Evolutionary conservation across 92 coral and sea anemone genomes (phyloP), one percentile per base, ranked within the genome.

Genomic region (Micromussa lordhowensis): DNA sequence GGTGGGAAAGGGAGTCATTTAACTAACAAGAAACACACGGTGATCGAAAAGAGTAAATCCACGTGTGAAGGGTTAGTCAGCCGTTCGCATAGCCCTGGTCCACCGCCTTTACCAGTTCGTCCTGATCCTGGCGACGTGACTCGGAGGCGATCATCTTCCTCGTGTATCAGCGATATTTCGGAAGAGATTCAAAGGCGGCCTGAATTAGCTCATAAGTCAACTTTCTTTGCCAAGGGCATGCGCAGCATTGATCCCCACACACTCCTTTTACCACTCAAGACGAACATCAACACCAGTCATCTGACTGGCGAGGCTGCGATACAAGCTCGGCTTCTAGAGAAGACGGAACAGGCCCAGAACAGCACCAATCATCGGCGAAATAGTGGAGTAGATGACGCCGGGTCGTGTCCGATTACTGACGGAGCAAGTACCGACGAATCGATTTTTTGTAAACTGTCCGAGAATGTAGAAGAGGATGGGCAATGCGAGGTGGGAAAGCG

Each of bases 31-130:
- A 86, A 77, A 86, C 89, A 76, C 51, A 4, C 89, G 11, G 68
- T 77, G 63, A 77, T 86, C 10, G 89, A 77, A 51, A 86, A 86
- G 53, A 77, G 89, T 32, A 78, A 63, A 38, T 86, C 83, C 9
- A 49, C 82, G 13, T 86, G 83, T 54, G 89, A 86, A 10, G 77
- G 26, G 13, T 86, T 86, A 35, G 26, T 2, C 4, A 9, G 34
- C 18, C 83, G 68, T 13, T 15, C 61, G 31, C 44, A 31, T 35
- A 40, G 64, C 66, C 77, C 89, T 26, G 79, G 84, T 24, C 94
- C 94, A 36, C 96, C 96, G 3, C 92, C 94, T 4, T 78, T 91
- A 2, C 96, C 96, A 59, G 59, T 80, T 76, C 86, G 96, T 26
- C 90, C 89, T 8, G 90, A 88, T 11, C 28, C 80, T n/a, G 18